These are phyloP conservation scores for Galeopsomyia nigrocyanea DNA, from an alignment of 2,888 invertebrate genomes.

Conservation along the genomic window DNA sequence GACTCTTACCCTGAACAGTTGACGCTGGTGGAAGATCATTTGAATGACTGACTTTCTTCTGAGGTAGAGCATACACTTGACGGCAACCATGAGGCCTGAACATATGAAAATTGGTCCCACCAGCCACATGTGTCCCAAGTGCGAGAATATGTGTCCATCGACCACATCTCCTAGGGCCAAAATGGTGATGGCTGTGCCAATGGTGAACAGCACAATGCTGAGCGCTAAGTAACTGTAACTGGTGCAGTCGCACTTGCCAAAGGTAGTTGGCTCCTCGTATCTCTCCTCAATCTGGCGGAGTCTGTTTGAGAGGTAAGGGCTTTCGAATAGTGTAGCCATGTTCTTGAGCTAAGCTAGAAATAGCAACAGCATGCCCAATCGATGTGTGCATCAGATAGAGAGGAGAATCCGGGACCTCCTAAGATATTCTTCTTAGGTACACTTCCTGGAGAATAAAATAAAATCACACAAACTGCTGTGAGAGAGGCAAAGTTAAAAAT, in stretches of 20 bases:
- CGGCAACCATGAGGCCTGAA: constrained; percentile 78
- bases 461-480: neutral
- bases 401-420: neutral
- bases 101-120: constrained; percentile 78
- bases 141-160: constrained; percentile 74
- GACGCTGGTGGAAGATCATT: constrained; percentile 76
- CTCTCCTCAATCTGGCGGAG: constrained; percentile 74
- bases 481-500: too few species aligned
- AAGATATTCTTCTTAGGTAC: neutral
- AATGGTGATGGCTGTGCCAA: constrained; percentile 77
- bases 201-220: constrained; percentile 75
- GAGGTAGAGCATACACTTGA: constrained; percentile 77
- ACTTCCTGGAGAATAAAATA: constrained; percentile 31
- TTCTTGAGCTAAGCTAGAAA: constrained; percentile 54
- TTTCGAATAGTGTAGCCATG: constrained; percentile 77
- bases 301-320: constrained; percentile 75
- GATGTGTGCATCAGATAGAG: neutral
- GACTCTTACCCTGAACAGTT: constrained; percentile 73
- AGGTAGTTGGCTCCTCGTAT: constrained; percentile 73
- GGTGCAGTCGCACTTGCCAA: constrained; percentile 77
- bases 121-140: constrained; percentile 79
- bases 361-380: constrained; percentile 26
- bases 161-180: constrained; percentile 74
- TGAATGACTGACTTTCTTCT: constrained; percentile 77
- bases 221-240: constrained; percentile 77